These are phyloP conservation scores for Drosophila navojoa DNA, from an alignment of 1,140 invertebrate genomes.

Conservation along the genomic window DNA sequence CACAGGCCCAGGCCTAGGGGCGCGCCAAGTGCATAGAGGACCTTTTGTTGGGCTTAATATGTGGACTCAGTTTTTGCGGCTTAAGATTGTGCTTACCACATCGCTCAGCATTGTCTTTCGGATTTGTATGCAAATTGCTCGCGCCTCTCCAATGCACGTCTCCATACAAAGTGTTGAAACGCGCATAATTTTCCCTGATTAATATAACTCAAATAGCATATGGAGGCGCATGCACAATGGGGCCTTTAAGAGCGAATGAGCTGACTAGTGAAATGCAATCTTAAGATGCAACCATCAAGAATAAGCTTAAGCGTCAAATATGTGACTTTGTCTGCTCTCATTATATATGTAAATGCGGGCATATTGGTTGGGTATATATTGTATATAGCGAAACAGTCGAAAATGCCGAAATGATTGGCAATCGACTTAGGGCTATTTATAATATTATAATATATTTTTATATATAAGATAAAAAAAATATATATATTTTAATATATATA, in stretches of 20 bases:
- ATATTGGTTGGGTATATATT: no score
- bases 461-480: no score
- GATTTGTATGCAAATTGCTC: constrained; percentile 52
- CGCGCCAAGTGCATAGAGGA: constrained; percentile 66
- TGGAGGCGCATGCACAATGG: background rate
- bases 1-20: constrained; percentile 31
- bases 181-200: constrained; percentile 8
- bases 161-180: constrained; percentile 51
- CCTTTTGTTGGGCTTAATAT: constrained; percentile 48
- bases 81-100: constrained; percentile 45
- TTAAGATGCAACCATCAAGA: background rate
- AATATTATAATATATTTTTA: no score
- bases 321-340: no score
- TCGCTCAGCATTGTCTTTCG: constrained; percentile 48
- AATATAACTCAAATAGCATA: constrained; percentile 1
- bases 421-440: no score
- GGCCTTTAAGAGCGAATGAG: background rate
- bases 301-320: background rate
- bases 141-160: background rate
- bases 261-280: background rate
- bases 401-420: no score
- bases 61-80: constrained; percentile 27
- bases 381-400: no score
- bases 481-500: no score
- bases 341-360: no score